Percentiles rank a stretch among this genome's conserved stretches.
These are phyloP conservation scores for Sphaerophoria taeniata DNA, from an alignment of 2,888 invertebrate genomes.

Conservation along the genomic window DNA sequence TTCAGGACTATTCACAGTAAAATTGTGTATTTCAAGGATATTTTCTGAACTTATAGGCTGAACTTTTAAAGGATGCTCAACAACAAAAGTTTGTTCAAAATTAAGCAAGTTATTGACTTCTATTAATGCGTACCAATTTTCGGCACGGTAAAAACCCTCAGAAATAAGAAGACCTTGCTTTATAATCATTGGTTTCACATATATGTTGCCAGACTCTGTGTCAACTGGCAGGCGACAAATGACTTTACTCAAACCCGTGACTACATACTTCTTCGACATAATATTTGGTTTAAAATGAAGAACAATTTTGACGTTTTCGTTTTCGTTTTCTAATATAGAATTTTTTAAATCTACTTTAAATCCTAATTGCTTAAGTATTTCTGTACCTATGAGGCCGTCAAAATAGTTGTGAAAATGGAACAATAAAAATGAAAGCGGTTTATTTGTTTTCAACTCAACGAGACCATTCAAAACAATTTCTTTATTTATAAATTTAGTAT, in stretches of 20 bases:
- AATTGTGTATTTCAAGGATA: slow-evolving; percentile 8
- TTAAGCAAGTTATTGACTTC: slow-evolving; percentile 11
- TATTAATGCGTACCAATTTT: slow-evolving; percentile 19
- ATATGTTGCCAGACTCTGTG: slow-evolving; percentile 3
- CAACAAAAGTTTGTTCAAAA: not conserved
- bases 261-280: slow-evolving; percentile 12
- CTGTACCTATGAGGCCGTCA: slow-evolving; percentile 41
- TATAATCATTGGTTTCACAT: slow-evolving; percentile 11
- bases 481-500: not conserved
- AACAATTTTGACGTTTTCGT: not conserved
- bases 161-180: slow-evolving; percentile 9
- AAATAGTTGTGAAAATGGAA: slow-evolving; percentile 43
- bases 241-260: too few relatives aligned
- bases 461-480: slow-evolving; percentile 19
- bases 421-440: not conserved
- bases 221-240: slow-evolving; percentile 10
- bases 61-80: slow-evolving; percentile 4
- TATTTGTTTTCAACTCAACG: slow-evolving; percentile 5
- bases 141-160: slow-evolving; percentile 11
- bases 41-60: not conserved
- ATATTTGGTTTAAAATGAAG: slow-evolving; percentile 39
- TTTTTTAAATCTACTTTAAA: slow-evolving; percentile 23
- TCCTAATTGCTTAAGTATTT: slow-evolving; percentile 27
- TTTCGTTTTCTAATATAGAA: slow-evolving; percentile 5
- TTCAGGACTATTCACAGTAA: not conserved